A percentile compares a stretch with the other conserved stretches of the same genome.
These are phyloP conservation scores for Pseudochromis fuscus DNA, from an alignment of 2,797 vertebrate genomes.

Conservation along the genomic window DNA sequence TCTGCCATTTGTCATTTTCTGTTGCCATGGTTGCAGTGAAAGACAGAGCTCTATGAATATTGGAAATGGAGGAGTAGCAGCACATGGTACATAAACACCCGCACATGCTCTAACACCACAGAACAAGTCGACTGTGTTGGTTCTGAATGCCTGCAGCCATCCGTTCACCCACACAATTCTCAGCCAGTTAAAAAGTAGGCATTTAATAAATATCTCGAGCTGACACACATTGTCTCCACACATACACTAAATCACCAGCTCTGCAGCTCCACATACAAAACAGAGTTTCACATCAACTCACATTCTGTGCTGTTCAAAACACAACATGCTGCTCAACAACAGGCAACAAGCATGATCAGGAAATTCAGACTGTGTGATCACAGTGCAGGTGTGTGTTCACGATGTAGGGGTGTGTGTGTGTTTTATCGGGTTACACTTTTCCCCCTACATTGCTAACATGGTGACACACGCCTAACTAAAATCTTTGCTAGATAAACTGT, in stretches of 20 bases:
- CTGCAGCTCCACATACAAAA: constrained; percentile 6
- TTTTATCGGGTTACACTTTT: no score
- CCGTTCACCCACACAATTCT: constrained; percentile 68
- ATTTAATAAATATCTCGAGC: constrained; percentile 72
- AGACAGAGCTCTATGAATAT: constrained; percentile 72
- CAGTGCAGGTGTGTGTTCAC: background rate
- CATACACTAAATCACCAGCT: constrained; percentile 34
- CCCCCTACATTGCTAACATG: no score
- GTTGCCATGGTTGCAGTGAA: constrained; percentile 83
- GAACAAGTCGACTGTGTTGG: constrained; percentile 62
- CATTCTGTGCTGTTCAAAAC: constrained; percentile 22
- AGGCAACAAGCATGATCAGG: background rate
- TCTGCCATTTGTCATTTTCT: constrained; percentile 80
- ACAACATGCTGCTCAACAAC: constrained; percentile 5
- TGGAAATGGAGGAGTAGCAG: constrained; percentile 79
- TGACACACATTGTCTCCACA: constrained; percentile 61
- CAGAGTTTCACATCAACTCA: constrained; percentile 30
- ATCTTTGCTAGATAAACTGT: constrained; percentile 47
- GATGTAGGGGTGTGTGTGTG: constrained; percentile 16
- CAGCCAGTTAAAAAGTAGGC: constrained; percentile 61
- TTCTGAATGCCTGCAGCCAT: constrained; percentile 67
- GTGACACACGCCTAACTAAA: background rate
- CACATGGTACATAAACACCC: constrained; percentile 77
- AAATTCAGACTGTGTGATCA: constrained; percentile 7
- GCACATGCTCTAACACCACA: constrained; percentile 68